Percentiles rank a stretch among this genome's conserved stretches.
These are phyloP conservation scores for Yponomeuta evonymella DNA, from an alignment of 2,888 invertebrate species.

Conservation along the genomic window DNA sequence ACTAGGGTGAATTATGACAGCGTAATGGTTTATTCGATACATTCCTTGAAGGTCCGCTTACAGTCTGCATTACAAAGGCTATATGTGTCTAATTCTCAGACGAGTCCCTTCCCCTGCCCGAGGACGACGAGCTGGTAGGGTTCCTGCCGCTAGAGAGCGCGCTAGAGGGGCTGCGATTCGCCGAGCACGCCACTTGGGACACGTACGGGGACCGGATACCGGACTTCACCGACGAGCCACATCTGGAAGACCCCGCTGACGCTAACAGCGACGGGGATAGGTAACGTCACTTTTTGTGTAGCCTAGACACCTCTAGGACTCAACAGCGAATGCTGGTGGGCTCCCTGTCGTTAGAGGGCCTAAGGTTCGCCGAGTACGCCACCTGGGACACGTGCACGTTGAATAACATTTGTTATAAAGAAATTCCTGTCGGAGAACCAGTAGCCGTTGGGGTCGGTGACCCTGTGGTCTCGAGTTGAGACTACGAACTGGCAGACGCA, in stretches of 20 bases:
- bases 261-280: slow-evolving; percentile 8
- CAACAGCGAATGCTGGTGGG: neutral
- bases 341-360: slow-evolving; percentile 56
- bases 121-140: slow-evolving; percentile 87
- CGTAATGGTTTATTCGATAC: no score
- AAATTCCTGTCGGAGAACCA: no score
- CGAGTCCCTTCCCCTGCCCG: slow-evolving; percentile 79
- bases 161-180: slow-evolving; percentile 72
- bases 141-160: slow-evolving; percentile 83
- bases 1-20: no score
- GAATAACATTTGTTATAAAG: no score
- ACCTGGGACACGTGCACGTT: slow-evolving; percentile 47
- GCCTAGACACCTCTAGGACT: neutral
- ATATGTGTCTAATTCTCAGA: neutral
- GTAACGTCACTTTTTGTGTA: neutral
- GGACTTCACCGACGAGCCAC: slow-evolving; percentile 27
- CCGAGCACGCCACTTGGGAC: slow-evolving; percentile 54
- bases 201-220: slow-evolving; percentile 49
- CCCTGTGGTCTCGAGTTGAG: no score
- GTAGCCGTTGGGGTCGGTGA: no score
- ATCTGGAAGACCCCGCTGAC: slow-evolving; percentile 20
- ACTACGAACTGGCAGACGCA: no score
- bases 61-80: no score
- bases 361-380: slow-evolving; percentile 63
- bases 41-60: neutral